A percentile compares a stretch with the other conserved stretches of the same genome.
Conservation (phyloP, 2,797 vertebrate genomes). For the Sebastes trivittatus region DNA sequence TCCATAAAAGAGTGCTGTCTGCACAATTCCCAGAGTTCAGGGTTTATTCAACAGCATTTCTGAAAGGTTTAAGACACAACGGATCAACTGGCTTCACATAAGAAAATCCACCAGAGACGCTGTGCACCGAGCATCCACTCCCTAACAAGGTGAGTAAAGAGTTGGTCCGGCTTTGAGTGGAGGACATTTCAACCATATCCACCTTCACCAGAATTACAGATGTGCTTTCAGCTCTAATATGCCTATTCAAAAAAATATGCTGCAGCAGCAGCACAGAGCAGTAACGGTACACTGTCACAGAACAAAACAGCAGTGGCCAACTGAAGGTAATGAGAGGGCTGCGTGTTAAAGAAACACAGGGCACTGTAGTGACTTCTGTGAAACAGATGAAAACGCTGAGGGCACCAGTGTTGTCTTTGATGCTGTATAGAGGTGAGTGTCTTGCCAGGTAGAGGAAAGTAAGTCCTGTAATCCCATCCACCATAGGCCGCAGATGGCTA, state of each 20-base stretch:
- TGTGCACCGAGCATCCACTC: not conserved
- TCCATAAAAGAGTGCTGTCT: constrained; percentile 60
- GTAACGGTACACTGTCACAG: constrained; percentile 39
- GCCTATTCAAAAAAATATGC: constrained; percentile 30
- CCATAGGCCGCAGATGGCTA: constrained; percentile 13
- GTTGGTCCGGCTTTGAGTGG: constrained; percentile 18
- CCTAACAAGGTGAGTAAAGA: constrained; percentile 49
- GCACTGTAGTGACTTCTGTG: constrained; percentile 34
- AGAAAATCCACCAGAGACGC: constrained; percentile 26
- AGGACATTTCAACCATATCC: constrained; percentile 36
- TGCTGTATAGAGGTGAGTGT: constrained; percentile 13
- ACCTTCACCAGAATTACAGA: constrained; percentile 57
- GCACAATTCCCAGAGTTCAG: constrained; percentile 41
- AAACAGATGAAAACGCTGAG: constrained; percentile 32
- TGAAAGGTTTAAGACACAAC: constrained; percentile 36
- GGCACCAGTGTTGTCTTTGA: constrained; percentile 35
- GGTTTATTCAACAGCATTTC: constrained; percentile 47
- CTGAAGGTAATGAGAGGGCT: constrained; percentile 47
- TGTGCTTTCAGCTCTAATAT: constrained; percentile 36
- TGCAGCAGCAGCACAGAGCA: not conserved
- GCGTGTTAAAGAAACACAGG: constrained; percentile 42
- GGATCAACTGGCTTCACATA: constrained; percentile 18
- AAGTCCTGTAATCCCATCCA: constrained; percentile 34
- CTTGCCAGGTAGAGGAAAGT: constrained; percentile 42
- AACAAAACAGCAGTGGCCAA: constrained; percentile 49